phyloP scores from a whole-genome alignment of 2,888 invertebrate species.

The Rambutsinella grinnellia region DNA sequence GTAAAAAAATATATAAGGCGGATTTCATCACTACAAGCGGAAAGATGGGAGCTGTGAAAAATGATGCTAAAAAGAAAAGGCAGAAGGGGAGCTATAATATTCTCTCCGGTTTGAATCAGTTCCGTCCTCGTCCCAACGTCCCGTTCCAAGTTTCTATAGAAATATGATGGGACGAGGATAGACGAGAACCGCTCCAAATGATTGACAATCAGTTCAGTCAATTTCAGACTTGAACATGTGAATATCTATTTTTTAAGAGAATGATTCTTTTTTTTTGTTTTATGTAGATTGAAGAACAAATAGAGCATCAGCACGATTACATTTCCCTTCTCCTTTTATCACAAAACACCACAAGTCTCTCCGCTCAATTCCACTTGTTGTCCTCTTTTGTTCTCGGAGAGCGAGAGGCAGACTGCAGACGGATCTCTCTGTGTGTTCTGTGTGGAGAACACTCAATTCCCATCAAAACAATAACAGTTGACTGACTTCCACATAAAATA shows the following conservation, averaged over 20 bases:
- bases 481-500: neutral
- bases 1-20: neutral
- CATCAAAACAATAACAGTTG: slow-evolving; percentile 8
- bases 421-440: neutral
- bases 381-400: slow-evolving; percentile 2
- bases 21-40: slow-evolving; percentile 1
- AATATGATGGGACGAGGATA: neutral
- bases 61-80: slow-evolving; percentile 45
- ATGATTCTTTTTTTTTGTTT: slow-evolving; percentile 21
- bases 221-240: slow-evolving; percentile 36
- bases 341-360: slow-evolving; percentile 4
- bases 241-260: slow-evolving; percentile 3
- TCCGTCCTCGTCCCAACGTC: neutral
- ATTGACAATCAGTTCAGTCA: slow-evolving; percentile 41
- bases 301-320: slow-evolving; percentile 39
- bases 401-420: neutral
- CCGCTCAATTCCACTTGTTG: slow-evolving; percentile 17
- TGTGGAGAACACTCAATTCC: neutral
- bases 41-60: slow-evolving; percentile 49
- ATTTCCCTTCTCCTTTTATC: slow-evolving; percentile 10
- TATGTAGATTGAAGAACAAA: slow-evolving; percentile 27
- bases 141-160: neutral
- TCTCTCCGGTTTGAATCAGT: neutral
- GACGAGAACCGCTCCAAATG: slow-evolving; percentile 21
- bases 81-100: slow-evolving; percentile 27